phyloP scores from a whole-genome alignment of 1,140 invertebrate genomes.

The Brachionus paranguensis region DNA sequence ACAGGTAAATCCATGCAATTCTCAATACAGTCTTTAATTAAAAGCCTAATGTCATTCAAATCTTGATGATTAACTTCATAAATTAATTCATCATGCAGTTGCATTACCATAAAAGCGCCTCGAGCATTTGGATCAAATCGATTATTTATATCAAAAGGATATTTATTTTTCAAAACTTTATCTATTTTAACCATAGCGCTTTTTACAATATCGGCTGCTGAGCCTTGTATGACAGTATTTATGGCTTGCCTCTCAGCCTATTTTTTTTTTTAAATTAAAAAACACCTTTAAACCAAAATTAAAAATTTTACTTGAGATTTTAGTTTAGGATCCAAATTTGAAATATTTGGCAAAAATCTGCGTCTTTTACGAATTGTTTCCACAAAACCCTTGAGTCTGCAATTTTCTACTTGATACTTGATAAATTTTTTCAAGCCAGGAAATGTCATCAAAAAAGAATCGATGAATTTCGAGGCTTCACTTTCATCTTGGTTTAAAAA shows the following conservation, averaged over 20 bases:
- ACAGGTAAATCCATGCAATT: constrained; percentile 66
- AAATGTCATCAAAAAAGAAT: constrained; percentile 75
- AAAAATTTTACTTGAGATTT: constrained; percentile 58
- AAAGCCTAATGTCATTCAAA: constrained; percentile 61
- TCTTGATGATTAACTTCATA: constrained; percentile 70
- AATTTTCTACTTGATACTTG: constrained; percentile 60
- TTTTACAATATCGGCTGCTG: constrained; percentile 88
- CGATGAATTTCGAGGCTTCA: constrained; percentile 72
- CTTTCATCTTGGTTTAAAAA: constrained; percentile 70
- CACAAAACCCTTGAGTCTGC: constrained; percentile 69
- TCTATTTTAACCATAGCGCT: constrained; percentile 76
- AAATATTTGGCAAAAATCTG: constrained; percentile 72
- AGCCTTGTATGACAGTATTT: constrained; percentile 89
- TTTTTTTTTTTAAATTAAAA: neutral
- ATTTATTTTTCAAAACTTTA: constrained; percentile 53
- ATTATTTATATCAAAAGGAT: constrained; percentile 42
- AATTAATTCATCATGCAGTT: constrained; percentile 91
- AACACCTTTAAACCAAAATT: neutral
- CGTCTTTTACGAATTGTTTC: constrained; percentile 73
- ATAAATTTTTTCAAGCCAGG: constrained; percentile 57
- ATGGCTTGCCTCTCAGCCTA: constrained; percentile 90
- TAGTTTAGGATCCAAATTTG: constrained; percentile 60
- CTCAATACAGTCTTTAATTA: constrained; percentile 75
- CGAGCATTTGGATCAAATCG: neutral
- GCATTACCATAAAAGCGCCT: constrained; percentile 67